phyloP scores from a whole-genome alignment of 2,113 vertebrate species.

The Paracanthobrama guichenoti region DNA sequence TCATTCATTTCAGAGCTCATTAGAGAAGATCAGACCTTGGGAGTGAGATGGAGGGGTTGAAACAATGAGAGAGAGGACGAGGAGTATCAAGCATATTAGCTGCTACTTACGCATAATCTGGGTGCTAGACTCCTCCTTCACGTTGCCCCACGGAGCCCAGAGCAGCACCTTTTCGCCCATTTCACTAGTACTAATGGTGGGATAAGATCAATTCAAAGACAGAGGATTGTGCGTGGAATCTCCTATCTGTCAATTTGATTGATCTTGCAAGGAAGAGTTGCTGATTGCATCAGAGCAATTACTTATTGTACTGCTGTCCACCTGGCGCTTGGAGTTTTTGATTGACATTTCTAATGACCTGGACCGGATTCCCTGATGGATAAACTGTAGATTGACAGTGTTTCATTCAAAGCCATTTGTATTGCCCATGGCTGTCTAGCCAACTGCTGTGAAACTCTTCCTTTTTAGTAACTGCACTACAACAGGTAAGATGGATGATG shows the following conservation, averaged over 20 bases:
- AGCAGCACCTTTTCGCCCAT: constrained; percentile 63
- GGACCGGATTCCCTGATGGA: constrained; percentile 62
- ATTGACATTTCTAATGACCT: constrained; percentile 40
- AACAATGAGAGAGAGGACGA: constrained; percentile 39
- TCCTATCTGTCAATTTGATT: constrained; percentile 24
- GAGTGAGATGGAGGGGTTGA: background rate
- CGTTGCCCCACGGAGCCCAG: constrained; percentile 57
- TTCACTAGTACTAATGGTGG: constrained; percentile 57
- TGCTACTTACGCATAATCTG: constrained; percentile 67
- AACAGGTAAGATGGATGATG: constrained; percentile 56
- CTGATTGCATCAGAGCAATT: constrained; percentile 10
- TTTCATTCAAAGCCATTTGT: constrained; percentile 34
- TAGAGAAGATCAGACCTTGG: background rate
- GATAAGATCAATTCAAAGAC: constrained; percentile 44
- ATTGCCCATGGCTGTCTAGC: constrained; percentile 57
- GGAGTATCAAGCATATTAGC: constrained; percentile 58
- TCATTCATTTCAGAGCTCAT: constrained; percentile 12
- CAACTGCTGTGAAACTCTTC: constrained; percentile 51
- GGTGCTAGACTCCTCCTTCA: constrained; percentile 70
- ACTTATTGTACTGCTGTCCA: background rate
- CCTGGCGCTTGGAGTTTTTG: constrained; percentile 15
- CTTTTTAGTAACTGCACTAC: constrained; percentile 39
- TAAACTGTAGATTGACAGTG: constrained; percentile 57
- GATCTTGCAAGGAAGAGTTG: constrained; percentile 30
- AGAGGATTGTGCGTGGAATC: constrained; percentile 51